Percentiles rank a stretch among this genome's conserved stretches.
phyloP scores from a whole-genome alignment of 2,113 vertebrate species.

The Sus scrofa region T2T-Sscrofa CM000814.6:89187001-89187500 shows the following conservation, averaged over 20 bases:
- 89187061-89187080: not conserved
- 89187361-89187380: constrained; percentile 15
- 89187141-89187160: constrained; percentile 66
- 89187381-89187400: constrained; percentile 9
- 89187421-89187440: not conserved
- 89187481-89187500: not conserved
- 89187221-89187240: constrained; percentile 11
- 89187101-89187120: not conserved
- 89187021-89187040: not conserved
- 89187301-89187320: not conserved
- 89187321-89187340: not conserved
- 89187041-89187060: not conserved
- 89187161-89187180: constrained; percentile 31
- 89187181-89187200: constrained; percentile 59
- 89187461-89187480: not conserved
- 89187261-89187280: not conserved
- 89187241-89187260: not conserved
- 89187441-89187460: not conserved
- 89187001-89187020: not conserved
- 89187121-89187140: constrained; percentile 42
- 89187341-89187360: not conserved
- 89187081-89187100: not conserved
- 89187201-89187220: too few relatives aligned
- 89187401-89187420: constrained; percentile 3
- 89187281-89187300: not conserved